A percentile compares a stretch with the other conserved stretches of the same genome.
phyloP scores from a whole-genome alignment of 2,888 invertebrate species.

The Kryphioiulus occultus region DNA sequence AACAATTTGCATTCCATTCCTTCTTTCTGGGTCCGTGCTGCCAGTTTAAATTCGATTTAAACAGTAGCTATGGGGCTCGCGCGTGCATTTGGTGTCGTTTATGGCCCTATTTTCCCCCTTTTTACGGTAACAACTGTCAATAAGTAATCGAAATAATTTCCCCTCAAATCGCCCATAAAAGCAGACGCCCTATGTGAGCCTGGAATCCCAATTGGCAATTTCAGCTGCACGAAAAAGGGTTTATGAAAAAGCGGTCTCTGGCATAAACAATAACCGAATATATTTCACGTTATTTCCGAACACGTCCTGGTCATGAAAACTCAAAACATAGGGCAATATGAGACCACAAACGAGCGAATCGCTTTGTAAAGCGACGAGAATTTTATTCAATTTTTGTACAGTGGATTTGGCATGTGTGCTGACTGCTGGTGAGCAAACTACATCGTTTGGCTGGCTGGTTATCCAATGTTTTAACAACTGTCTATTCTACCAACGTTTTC shows the following conservation, averaged over 20 bases:
- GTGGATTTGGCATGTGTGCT: too few relatives aligned
- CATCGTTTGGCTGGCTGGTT: too few relatives aligned
- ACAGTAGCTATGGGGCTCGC: neutral
- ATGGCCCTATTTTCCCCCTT: neutral
- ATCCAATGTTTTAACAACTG: too few relatives aligned
- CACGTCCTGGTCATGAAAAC: neutral
- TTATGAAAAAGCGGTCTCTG: slow-evolving; percentile 6
- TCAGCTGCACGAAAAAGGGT: neutral
- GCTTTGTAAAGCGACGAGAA: too few relatives aligned
- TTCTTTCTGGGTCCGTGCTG: neutral
- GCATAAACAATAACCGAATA: slow-evolving; percentile 35
- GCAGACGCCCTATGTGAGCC: neutral
- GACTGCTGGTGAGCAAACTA: too few relatives aligned
- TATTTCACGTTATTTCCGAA: neutral
- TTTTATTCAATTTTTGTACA: too few relatives aligned
- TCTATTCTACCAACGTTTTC: too few relatives aligned
- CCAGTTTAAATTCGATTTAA: slow-evolving; percentile 25
- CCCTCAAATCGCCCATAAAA: slow-evolving; percentile 24
- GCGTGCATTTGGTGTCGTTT: neutral
- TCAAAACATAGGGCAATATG: neutral
- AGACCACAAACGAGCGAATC: too few relatives aligned
- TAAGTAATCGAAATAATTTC: slow-evolving; percentile 35
- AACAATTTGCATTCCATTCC: neutral
- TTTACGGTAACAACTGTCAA: slow-evolving; percentile 35
- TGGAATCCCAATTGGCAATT: slow-evolving; percentile 14